Percentiles rank a stretch among this genome's conserved stretches.
phyloP scores from a whole-genome alignment of 2,888 invertebrate genomes.

The Sthenelais limicola region DNA sequence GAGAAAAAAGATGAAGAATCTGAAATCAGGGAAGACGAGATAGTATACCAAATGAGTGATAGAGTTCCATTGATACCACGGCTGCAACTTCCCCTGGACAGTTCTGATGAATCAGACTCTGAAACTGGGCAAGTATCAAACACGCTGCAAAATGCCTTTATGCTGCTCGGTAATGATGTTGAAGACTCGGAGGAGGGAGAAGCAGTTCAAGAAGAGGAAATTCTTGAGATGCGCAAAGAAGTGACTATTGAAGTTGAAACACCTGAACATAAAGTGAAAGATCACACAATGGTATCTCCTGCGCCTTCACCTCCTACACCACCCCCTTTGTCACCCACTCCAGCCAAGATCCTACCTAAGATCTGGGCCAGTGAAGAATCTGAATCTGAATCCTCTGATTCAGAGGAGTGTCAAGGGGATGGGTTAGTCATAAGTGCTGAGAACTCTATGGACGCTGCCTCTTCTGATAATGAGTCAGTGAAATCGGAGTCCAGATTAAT shows the following conservation, averaged over 20 bases:
- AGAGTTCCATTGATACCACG: too few relatives aligned
- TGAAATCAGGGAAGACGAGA: slow-evolving; percentile 12
- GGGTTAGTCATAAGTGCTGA: too few relatives aligned
- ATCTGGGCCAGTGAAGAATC: slow-evolving; percentile 25
- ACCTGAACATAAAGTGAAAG: neutral
- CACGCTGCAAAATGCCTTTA: too few relatives aligned
- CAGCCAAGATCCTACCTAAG: neutral
- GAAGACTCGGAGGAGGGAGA: too few relatives aligned
- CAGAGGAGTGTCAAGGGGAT: too few relatives aligned
- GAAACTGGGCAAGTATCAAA: neutral
- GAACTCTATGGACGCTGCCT: too few relatives aligned
- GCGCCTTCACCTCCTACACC: too few relatives aligned
- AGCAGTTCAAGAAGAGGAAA: slow-evolving; percentile 18
- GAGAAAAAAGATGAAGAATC: too few relatives aligned
- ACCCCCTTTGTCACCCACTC: neutral
- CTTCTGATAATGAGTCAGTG: too few relatives aligned
- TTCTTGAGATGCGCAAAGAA: too few relatives aligned
- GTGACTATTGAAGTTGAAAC: neutral
- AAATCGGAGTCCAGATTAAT: too few relatives aligned
- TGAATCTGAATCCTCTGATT: neutral
- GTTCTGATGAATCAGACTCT: neutral
- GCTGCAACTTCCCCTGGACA: neutral
- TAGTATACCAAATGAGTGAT: too few relatives aligned
- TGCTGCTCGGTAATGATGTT: neutral
- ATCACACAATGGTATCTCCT: neutral